Evolutionary conservation across 2,113 vertebrate genomes (phyloP), one percentile per base, ranked within the genome.

Genomic region (Tonatia bakeri): DNA sequence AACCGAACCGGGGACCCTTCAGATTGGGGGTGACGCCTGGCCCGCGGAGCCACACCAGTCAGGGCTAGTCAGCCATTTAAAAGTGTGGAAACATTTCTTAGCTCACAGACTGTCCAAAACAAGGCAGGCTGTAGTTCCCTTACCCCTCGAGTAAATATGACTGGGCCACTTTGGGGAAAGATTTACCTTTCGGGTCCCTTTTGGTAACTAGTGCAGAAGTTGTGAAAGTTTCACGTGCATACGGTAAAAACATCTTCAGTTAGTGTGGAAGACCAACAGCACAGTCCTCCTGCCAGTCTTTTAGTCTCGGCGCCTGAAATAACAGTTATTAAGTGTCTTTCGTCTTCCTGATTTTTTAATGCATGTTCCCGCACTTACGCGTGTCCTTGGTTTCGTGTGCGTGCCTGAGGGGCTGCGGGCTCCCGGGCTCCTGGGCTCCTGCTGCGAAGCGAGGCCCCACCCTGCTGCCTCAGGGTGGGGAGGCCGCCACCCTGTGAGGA

Each of bases 1-100:
- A 14, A 64, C 31, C 5, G 12, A 64, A 31, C 28, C 61, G 5
- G 61, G 13, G 61, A 64, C 61, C 61, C 61, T 31, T 64, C 26
- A 64, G 61, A 28, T 31, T 31, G 26, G 13, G 59, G 26, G 24
- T 64, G 59, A 64, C 28, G 26, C 59, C 26, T 28, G 5, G 24
- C 28, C 61, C 59, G 14, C 28, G 31, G 61, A 31, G 59, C 61
- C 28, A 31, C 61, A 64, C 61, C 28, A 64, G 28, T 64, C 28
- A 64, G 26, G 59, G 26, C 59, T 64, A 1, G 59, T 43, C 24
- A 81, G 9, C 40, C 47, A 54, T 47, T 95, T 56, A 72, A 91
- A 91, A 95, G 77, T 26, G 33, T 91, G 64, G 88, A 65, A 72
- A 19, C 43, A 64, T 54, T 91, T 77, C 52, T 91, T 94, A 72